These are phyloP conservation scores for rabbit (Oryctolagus cuniculus) DNA, from an alignment of 2,113 vertebrate species.

Conservation along the genomic window DNA sequence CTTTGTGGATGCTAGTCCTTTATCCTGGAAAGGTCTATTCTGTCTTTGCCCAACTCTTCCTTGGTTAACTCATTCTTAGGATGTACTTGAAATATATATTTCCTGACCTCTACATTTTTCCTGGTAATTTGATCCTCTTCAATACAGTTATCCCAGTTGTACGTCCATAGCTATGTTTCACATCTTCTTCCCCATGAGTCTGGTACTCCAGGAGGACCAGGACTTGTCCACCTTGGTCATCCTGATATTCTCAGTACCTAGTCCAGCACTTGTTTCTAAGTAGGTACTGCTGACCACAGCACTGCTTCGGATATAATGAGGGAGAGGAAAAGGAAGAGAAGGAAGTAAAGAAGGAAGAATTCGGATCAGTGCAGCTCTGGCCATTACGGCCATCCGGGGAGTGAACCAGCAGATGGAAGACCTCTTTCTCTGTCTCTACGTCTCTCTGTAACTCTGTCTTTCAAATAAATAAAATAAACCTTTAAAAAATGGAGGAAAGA, in stretches of 20 bases:
- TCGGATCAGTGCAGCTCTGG: too few species aligned
- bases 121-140: not conserved
- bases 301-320: not conserved
- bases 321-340: not conserved
- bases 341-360: not conserved
- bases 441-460: too few species aligned
- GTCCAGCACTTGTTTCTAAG: not conserved
- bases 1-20: conserved; percentile 11
- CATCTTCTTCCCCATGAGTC: not conserved
- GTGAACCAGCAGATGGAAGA: too few species aligned
- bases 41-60: not conserved
- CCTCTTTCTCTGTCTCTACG: too few species aligned
- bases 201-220: not conserved
- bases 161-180: not conserved
- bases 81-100: not conserved
- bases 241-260: not conserved
- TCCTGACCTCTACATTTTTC: not conserved
- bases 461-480: too few species aligned
- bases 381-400: too few species aligned
- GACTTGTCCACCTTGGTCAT: not conserved
- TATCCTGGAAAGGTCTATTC: not conserved
- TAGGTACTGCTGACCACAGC: not conserved
- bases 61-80: not conserved
- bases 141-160: not conserved
- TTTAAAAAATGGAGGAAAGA: too few species aligned